These are phyloP conservation scores for Platerodrilus igneus DNA, from an alignment of 2,888 invertebrate species.

Conservation along the genomic window DNA sequence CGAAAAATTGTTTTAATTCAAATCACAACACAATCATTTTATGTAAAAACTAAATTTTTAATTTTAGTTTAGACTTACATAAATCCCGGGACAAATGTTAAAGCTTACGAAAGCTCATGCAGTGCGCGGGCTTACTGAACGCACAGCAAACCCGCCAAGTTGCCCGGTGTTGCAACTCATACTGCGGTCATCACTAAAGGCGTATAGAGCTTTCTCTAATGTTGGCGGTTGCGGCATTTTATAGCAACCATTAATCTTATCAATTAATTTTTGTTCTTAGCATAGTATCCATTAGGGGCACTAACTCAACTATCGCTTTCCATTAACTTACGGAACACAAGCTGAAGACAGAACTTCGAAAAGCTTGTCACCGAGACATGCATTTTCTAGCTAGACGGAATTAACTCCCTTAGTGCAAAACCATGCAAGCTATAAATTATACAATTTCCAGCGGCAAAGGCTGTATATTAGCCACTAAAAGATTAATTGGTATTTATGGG, in stretches of 20 bases:
- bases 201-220: constrained; percentile 30
- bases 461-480: too few species aligned
- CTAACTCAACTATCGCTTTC: too few species aligned
- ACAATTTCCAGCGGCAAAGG: too few species aligned
- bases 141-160: constrained; percentile 24
- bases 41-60: constrained; percentile 13
- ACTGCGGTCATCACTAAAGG: constrained; percentile 35
- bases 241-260: constrained; percentile 3
- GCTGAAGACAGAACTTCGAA: too few species aligned
- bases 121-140: constrained; percentile 35
- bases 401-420: too few species aligned
- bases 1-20: too few species aligned
- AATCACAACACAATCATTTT: too few species aligned
- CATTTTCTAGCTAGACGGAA: too few species aligned
- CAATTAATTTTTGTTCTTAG: background rate
- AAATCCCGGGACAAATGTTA: constrained; percentile 36
- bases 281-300: background rate
- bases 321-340: too few species aligned
- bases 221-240: constrained; percentile 24
- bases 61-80: constrained; percentile 29
- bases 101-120: constrained; percentile 33
- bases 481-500: too few species aligned
- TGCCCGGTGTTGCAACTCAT: constrained; percentile 29
- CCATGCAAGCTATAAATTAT: too few species aligned
- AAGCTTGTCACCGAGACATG: too few species aligned